These are phyloP conservation scores for Nerophis ophidion DNA, from an alignment of 2,113 vertebrate genomes.

Conservation along the genomic window DNA sequence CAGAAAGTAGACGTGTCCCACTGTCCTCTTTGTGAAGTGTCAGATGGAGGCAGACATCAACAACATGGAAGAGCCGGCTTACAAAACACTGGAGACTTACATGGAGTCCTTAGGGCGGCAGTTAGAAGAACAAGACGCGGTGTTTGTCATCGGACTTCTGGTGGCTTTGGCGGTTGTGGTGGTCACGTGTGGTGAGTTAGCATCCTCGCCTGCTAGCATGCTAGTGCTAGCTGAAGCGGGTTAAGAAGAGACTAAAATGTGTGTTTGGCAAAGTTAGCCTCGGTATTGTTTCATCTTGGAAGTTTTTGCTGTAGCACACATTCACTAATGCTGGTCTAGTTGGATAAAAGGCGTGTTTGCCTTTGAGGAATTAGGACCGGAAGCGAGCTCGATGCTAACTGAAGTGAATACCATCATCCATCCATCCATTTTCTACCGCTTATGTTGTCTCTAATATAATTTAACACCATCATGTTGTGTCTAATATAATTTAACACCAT, in stretches of 20 bases:
- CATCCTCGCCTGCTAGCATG: conserved; percentile 18
- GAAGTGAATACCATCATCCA: neutral
- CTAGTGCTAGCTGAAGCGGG: conserved; percentile 16
- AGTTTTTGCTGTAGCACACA: too few relatives aligned
- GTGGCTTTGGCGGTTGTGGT: conserved; percentile 65
- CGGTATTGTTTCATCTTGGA: too few relatives aligned
- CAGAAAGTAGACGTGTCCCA: conserved; percentile 58
- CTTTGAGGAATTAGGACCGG: neutral
- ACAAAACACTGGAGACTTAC: conserved; percentile 48
- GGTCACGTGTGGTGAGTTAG: conserved; percentile 62
- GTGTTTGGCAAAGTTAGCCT: neutral
- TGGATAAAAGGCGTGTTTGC: too few relatives aligned
- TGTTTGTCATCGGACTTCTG: conserved; percentile 57
- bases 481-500: too few relatives aligned
- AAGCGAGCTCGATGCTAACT: conserved; percentile 16
- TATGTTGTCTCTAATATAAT: too few relatives aligned
- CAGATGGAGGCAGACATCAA: conserved; percentile 25
- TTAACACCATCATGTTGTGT: too few relatives aligned
- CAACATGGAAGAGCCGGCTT: conserved; percentile 49
- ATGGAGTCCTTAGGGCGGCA: conserved; percentile 53
- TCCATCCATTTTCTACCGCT: too few relatives aligned
- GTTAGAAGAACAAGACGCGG: conserved; percentile 59
- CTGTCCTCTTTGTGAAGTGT: neutral
- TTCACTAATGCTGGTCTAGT: too few relatives aligned
- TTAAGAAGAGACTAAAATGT: neutral